Evolutionary conservation across 2,888 invertebrate genomes (phyloP).

Genomic region (Helleia helle): DNA sequence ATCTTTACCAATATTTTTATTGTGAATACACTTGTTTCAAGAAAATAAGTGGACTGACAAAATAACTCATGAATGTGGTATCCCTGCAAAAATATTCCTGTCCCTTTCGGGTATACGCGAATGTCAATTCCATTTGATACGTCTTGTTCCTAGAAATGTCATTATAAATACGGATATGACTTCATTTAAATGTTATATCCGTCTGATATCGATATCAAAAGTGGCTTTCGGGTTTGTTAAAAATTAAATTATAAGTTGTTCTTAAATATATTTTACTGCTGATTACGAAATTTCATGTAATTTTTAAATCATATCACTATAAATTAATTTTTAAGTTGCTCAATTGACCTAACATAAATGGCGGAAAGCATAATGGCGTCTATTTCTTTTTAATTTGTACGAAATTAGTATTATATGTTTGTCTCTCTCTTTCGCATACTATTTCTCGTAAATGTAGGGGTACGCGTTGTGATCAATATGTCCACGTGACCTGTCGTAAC

Average conservation of each 20-base stretch:
- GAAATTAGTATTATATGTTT: constrained; percentile 25
- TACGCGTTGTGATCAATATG: constrained; percentile 67
- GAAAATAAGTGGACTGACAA: too few relatives aligned
- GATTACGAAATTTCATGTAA: too few relatives aligned
- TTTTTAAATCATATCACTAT: background rate
- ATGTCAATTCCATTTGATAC: too few relatives aligned
- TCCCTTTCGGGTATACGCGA: too few relatives aligned
- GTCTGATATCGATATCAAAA: background rate
- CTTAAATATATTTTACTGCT: too few relatives aligned
- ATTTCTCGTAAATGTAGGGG: constrained; percentile 29
- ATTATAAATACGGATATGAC: background rate
- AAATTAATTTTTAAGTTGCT: constrained; percentile 1
- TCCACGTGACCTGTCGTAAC: constrained; percentile 60
- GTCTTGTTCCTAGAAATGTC: background rate
- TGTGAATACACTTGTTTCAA: too few relatives aligned
- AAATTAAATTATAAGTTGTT: too few relatives aligned
- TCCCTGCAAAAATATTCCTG: too few relatives aligned
- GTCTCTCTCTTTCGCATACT: constrained; percentile 39
- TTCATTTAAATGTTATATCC: background rate
- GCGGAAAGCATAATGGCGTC: constrained; percentile 67
- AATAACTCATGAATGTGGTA: too few relatives aligned
- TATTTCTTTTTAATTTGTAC: constrained; percentile 30
- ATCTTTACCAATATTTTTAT: too few relatives aligned
- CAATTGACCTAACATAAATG: constrained; percentile 35
- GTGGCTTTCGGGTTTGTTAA: too few relatives aligned